Conservation (phyloP, 2,888 invertebrate species). For the Odontocerum albicorne region DNA sequence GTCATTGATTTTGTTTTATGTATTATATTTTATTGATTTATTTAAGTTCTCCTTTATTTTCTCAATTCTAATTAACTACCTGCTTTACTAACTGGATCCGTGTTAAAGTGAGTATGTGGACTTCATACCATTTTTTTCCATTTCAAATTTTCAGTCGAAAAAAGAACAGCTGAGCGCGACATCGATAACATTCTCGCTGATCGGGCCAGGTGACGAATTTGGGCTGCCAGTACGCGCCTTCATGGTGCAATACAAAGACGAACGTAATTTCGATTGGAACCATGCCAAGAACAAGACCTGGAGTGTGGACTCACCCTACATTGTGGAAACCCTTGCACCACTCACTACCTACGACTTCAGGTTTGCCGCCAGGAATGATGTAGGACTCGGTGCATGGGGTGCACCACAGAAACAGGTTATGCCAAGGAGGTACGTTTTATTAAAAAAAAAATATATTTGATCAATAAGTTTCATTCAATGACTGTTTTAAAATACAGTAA, state of each 20-base stretch:
- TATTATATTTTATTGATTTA: too few species aligned
- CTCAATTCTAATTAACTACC: too few species aligned
- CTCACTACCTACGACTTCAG: conserved; percentile 78
- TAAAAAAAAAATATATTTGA: background rate
- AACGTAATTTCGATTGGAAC: conserved; percentile 68
- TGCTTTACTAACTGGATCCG: too few species aligned
- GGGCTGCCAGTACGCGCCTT: conserved; percentile 76
- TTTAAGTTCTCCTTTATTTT: too few species aligned
- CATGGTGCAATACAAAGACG: conserved; percentile 75
- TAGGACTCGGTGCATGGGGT: conserved; percentile 78
- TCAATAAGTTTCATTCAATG: background rate
- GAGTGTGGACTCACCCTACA: conserved; percentile 79
- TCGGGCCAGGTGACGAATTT: conserved; percentile 72
- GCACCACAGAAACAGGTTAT: conserved; percentile 67
- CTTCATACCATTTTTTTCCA: background rate
- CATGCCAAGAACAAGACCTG: conserved; percentile 72
- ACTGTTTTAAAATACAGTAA: too few species aligned
- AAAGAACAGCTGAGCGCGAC: conserved; percentile 78
- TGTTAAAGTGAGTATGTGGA: background rate
- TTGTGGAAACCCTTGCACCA: conserved; percentile 77
- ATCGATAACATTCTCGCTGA: conserved; percentile 77
- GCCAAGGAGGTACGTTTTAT: conserved; percentile 59
- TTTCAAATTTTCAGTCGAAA: conserved; percentile 60
- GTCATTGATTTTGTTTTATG: too few species aligned
- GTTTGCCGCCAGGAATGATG: conserved; percentile 83